Evolutionary conservation across 2,797 vertebrate genomes (phyloP).

Genomic region (Molossus alvarezi): DNA sequence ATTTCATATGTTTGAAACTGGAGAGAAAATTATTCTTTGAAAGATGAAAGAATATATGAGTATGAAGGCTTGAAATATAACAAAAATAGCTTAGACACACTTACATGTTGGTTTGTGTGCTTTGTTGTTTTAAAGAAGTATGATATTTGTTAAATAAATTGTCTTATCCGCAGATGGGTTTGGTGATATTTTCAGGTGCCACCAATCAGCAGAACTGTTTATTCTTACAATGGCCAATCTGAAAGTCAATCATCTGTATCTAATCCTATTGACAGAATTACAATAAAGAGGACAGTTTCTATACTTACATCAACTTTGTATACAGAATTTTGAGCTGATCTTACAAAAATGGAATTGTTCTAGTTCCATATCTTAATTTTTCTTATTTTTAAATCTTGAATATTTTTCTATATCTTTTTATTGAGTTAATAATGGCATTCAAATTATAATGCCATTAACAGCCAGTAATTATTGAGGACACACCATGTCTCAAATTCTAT

Average conservation of each 20-base stretch:
- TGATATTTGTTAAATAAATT: neutral
- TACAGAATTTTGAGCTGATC: neutral
- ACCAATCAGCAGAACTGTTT: constrained; percentile 14
- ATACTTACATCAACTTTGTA: neutral
- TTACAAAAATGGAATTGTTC: neutral
- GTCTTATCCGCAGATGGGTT: neutral
- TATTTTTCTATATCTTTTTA: neutral
- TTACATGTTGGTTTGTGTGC: neutral
- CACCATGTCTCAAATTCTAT: neutral
- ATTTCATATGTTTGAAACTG: constrained; percentile 37
- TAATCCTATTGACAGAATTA: neutral
- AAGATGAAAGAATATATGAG: neutral
- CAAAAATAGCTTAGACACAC: neutral
- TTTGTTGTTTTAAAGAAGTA: neutral
- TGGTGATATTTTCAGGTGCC: constrained; percentile 12
- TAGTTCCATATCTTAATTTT: neutral
- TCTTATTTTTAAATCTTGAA: neutral
- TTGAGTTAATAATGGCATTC: neutral
- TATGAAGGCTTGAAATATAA: neutral
- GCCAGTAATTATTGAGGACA: neutral
- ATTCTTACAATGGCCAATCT: neutral
- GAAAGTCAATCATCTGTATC: neutral
- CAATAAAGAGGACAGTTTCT: neutral
- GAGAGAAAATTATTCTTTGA: neutral
- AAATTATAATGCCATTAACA: neutral